phyloP scores from a whole-genome alignment of 2,888 invertebrate genomes.

The Iphiclides podalirius region DNA sequence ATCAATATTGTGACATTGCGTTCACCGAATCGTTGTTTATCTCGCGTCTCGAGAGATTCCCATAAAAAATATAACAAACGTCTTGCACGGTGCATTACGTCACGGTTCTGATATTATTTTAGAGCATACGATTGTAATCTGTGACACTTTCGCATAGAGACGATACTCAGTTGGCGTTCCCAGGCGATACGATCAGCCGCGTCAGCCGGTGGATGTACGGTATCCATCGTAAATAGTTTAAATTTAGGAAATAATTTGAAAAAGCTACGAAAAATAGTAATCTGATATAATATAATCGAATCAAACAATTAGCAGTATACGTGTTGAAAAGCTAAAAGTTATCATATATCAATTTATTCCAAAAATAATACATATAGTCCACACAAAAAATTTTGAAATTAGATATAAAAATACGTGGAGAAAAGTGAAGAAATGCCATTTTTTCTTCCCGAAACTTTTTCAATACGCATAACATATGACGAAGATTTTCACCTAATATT shows the following conservation, averaged over 20 bases:
- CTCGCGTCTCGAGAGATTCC: constrained; percentile 7
- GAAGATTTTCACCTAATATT: too few relatives aligned
- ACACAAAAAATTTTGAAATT: too few relatives aligned
- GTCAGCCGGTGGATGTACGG: not conserved
- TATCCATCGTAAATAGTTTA: not conserved
- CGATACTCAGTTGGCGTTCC: constrained; percentile 17
- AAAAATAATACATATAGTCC: too few relatives aligned
- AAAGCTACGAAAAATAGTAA: too few relatives aligned
- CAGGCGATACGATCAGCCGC: constrained; percentile 16
- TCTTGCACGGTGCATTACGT: constrained; percentile 9
- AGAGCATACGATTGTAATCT: constrained; percentile 17
- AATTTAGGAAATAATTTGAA: not conserved
- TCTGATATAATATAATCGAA: too few relatives aligned
- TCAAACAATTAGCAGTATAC: too few relatives aligned
- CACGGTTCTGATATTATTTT: constrained; percentile 15
- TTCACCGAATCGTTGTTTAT: not conserved
- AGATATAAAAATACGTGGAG: too few relatives aligned
- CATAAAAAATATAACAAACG: constrained; percentile 13
- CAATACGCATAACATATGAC: too few relatives aligned
- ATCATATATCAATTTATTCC: too few relatives aligned
- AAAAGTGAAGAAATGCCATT: too few relatives aligned
- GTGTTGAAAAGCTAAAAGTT: too few relatives aligned
- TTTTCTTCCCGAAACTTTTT: too few relatives aligned
- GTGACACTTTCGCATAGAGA: constrained; percentile 23
- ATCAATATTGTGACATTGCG: not conserved